Conservation (phyloP, 2,888 invertebrate species). For the Heterodera filipjevi region DNA sequence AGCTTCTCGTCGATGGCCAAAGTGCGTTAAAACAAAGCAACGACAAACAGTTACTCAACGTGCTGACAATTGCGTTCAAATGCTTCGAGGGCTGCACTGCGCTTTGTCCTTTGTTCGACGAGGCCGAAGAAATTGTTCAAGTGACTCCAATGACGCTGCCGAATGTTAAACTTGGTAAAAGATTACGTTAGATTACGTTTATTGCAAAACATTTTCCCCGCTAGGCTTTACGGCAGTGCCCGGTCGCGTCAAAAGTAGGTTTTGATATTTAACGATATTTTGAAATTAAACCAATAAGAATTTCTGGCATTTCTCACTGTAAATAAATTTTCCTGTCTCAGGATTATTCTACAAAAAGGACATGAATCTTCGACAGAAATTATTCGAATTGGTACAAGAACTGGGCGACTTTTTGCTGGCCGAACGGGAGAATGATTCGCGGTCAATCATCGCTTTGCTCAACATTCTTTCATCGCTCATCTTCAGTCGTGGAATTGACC, state of each 20-base stretch:
- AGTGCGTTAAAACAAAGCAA: neutral
- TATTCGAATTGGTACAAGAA: slow-evolving; percentile 72
- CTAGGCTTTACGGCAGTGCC: neutral
- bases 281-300: too few relatives aligned
- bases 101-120: slow-evolving; percentile 75
- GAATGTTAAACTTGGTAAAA: slow-evolving; percentile 23
- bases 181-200: neutral
- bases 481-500: slow-evolving; percentile 20
- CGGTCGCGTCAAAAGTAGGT: slow-evolving; percentile 14
- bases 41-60: neutral
- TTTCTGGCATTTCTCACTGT: too few relatives aligned
- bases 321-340: slow-evolving; percentile 66
- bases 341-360: slow-evolving; percentile 74
- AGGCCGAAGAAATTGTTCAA: slow-evolving; percentile 68
- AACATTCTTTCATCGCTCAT: slow-evolving; percentile 34
- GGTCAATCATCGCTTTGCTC: slow-evolving; percentile 38
- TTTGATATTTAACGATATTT: neutral
- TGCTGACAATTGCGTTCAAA: neutral
- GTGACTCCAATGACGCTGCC: slow-evolving; percentile 34
- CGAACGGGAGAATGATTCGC: slow-evolving; percentile 76
- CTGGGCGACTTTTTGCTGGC: slow-evolving; percentile 75
- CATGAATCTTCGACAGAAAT: slow-evolving; percentile 74
- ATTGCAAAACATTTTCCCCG: neutral
- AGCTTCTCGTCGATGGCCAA: neutral
- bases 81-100: slow-evolving; percentile 66